Evolutionary conservation across 92 coral and sea anemone species (phyloP), one percentile per base, ranked within the genome.

Genomic region (Phenganax stokvisi): DNA sequence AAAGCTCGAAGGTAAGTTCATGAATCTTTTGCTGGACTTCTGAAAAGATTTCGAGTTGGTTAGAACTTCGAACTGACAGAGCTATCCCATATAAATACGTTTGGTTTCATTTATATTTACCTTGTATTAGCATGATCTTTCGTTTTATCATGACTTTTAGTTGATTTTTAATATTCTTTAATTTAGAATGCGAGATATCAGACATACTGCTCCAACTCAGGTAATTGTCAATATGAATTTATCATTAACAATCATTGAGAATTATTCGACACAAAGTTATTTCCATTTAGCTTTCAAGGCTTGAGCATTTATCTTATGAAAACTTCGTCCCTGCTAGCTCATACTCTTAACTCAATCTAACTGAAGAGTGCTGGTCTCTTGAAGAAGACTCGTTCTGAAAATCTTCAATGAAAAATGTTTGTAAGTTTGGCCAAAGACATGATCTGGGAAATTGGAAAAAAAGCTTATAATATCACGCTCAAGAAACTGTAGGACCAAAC

Each of bases 301-400:
- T n/a, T 8, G 60, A 74, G 61, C 7, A 44, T 54, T 62, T 10
- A 57, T 74, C 79, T 16, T 74, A 74, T 57, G 63, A 74, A 9
- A 56, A 74, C 79, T 17, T 74, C 37, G 51, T 2, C 63, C 54
- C 9, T 9, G n/a, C 59, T 17, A 3, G n/a, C 15, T 15, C 47
- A 37, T 74, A 74, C 20, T 74, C 62, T 2, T 63, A 56, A 51
- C 37, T 74, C 9, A 74, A 62, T 74, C 79, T 63, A 3, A 52
- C 61, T 8, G 79, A 74, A 8, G 79, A 74, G 3, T 10, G 25
- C 28, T 72, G 54, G 7, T 13, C 57, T 7, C 56, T 72, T 37
- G 47, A 5, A 1, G 47, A 2, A 37, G 47, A 37, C 3, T 37
- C 47, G 47, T 37, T 5, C 47, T 1, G 5, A 37, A 37, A 37